A percentile compares a stretch with the other conserved stretches of the same genome.
Evolutionary conservation across 2,797 vertebrate genomes (phyloP).

Genomic region (Octomys mimax): DNA sequence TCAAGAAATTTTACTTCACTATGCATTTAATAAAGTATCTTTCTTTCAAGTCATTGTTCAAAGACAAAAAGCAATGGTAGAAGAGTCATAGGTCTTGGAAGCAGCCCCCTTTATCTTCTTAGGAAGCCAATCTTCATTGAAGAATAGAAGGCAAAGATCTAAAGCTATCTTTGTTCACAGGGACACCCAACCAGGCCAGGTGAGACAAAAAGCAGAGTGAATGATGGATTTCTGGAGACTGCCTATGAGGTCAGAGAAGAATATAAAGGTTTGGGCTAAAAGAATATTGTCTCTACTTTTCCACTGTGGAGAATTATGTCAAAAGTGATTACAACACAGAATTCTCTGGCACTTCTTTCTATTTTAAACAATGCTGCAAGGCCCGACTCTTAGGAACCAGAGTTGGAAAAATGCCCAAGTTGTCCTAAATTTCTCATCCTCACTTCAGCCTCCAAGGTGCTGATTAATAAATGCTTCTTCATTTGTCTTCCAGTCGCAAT

Average conservation of each 20-base stretch:
- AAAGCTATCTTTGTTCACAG: conserved; percentile 72
- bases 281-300: conserved; percentile 40
- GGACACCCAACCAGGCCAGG: conserved; percentile 63
- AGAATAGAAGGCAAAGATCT: conserved; percentile 80
- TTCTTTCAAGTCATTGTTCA: conserved; percentile 77
- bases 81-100: conserved; percentile 63
- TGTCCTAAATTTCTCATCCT: conserved; percentile 36
- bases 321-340: conserved; percentile 52
- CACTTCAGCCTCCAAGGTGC: background rate
- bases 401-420: conserved; percentile 40
- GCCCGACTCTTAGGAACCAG: background rate
- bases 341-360: conserved; percentile 16
- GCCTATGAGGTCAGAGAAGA: conserved; percentile 62
- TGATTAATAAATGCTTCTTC: conserved; percentile 56
- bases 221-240: conserved; percentile 43
- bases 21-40: conserved; percentile 75
- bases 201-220: conserved; percentile 57
- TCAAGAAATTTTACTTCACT: conserved; percentile 67
- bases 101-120: conserved; percentile 75
- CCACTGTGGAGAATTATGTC: background rate
- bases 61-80: conserved; percentile 76
- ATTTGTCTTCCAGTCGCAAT: conserved; percentile 32
- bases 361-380: conserved; percentile 43
- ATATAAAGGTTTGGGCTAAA: conserved; percentile 58
- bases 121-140: conserved; percentile 66